phyloP scores from a whole-genome alignment of 2,888 invertebrate genomes.

The Cancer borealis region DNA sequence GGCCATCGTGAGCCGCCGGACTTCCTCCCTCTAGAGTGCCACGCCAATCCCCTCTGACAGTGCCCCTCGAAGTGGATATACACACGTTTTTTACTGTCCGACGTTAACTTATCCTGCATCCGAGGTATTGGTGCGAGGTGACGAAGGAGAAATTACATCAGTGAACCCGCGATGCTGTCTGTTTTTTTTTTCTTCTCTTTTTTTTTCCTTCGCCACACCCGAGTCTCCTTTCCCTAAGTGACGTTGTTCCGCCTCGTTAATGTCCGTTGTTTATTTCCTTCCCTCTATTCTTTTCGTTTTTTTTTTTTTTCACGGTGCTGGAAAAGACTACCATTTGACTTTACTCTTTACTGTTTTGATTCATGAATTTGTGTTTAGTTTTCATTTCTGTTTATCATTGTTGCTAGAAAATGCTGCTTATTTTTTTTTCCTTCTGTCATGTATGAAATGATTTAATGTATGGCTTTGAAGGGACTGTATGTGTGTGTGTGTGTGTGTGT shows the following conservation, averaged over 20 bases:
- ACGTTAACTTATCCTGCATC: background rate
- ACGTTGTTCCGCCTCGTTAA: background rate
- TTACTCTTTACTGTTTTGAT: background rate
- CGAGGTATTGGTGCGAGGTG: background rate
- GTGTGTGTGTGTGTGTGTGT: conserved; percentile 20
- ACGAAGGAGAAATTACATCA: background rate
- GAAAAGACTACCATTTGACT: background rate
- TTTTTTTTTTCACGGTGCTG: background rate
- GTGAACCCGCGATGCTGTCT: background rate
- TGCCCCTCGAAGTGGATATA: background rate
- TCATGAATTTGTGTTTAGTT: background rate
- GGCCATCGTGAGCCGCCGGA: too few species aligned
- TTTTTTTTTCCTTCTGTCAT: background rate
- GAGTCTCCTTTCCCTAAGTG: conserved; percentile 20
- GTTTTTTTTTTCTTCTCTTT: background rate
- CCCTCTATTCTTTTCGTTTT: too few species aligned
- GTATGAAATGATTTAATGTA: background rate
- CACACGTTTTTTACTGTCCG: background rate
- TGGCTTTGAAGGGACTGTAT: background rate
- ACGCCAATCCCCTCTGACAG: background rate
- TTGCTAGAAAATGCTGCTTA: background rate
- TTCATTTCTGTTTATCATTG: background rate
- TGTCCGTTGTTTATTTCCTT: background rate
- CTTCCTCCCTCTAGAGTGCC: background rate
- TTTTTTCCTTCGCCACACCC: background rate